Conservation (phyloP, 2,113 vertebrate species). For the Laterallus jamaicensis region DNA sequence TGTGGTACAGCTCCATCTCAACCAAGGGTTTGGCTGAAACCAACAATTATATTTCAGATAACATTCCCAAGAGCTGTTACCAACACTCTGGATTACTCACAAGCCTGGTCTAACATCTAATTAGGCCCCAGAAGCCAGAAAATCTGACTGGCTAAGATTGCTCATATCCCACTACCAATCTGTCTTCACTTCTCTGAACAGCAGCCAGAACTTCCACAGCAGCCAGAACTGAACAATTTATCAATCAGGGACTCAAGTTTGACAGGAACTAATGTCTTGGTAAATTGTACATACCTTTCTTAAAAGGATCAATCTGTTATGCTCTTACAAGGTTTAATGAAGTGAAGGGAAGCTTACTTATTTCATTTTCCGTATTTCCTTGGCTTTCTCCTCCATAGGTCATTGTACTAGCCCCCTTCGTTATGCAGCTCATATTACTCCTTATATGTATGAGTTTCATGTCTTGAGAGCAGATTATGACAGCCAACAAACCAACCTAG, state of each 20-base stretch:
- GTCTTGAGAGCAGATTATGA: neutral
- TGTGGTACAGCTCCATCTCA: neutral
- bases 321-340: neutral
- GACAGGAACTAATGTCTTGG: neutral
- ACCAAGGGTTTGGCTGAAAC: neutral
- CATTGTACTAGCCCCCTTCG: neutral
- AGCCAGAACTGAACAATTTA: neutral
- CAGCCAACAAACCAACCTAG: neutral
- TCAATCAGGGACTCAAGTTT: neutral
- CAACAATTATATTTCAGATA: neutral
- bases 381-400: neutral
- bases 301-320: neutral
- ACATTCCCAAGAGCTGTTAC: neutral
- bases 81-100: neutral
- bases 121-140: neutral
- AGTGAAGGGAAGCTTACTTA: neutral
- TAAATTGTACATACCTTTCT: neutral
- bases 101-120: neutral
- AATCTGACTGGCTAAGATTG: neutral
- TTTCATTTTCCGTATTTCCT: neutral
- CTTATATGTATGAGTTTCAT: neutral
- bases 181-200: neutral
- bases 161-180: neutral
- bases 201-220: neutral
- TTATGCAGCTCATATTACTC: neutral